A percentile compares a stretch with the other conserved stretches of the same genome.
Conservation (phyloP, 2,797 vertebrate species). For the Lerista edwardsae region DNA sequence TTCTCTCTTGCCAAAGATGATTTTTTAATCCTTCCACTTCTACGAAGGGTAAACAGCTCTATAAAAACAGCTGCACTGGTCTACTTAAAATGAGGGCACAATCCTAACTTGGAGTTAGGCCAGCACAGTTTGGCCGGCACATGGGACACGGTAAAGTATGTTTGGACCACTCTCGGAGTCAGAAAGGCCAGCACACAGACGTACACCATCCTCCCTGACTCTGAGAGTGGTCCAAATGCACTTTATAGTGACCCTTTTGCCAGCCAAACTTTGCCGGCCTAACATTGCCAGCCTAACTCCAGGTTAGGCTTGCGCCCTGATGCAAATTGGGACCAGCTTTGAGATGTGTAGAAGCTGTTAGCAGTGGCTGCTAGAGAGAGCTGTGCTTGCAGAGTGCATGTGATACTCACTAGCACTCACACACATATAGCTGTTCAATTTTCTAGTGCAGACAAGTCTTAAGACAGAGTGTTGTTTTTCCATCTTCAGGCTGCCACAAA, state of each 20-base stretch:
- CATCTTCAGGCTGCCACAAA: constrained; percentile 58
- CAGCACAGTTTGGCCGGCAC: too few relatives aligned
- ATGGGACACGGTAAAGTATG: too few relatives aligned
- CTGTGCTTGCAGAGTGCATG: not conserved
- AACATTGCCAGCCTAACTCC: too few relatives aligned
- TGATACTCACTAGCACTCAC: not conserved
- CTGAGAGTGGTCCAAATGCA: too few relatives aligned
- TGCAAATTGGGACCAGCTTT: not conserved
- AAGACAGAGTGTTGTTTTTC: constrained; percentile 54
- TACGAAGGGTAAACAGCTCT: not conserved
- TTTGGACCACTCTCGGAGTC: too few relatives aligned
- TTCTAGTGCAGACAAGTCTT: constrained; percentile 39
- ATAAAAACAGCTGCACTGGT: not conserved
- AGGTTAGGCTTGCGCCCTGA: too few relatives aligned
- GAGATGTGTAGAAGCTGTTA: not conserved
- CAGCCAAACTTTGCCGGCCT: too few relatives aligned
- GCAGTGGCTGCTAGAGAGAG: not conserved
- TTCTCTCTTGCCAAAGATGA: not conserved
- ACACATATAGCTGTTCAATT: not conserved
- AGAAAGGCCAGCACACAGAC: too few relatives aligned
- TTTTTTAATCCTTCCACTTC: not conserved
- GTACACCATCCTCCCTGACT: too few relatives aligned
- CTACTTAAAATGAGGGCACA: not conserved
- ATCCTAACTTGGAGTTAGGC: too few relatives aligned
- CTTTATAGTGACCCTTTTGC: too few relatives aligned